Evolutionary conservation across 2,113 vertebrate species (phyloP), one percentile per base, ranked within the genome.

Genomic region (Hypomesus transpacificus): DNA sequence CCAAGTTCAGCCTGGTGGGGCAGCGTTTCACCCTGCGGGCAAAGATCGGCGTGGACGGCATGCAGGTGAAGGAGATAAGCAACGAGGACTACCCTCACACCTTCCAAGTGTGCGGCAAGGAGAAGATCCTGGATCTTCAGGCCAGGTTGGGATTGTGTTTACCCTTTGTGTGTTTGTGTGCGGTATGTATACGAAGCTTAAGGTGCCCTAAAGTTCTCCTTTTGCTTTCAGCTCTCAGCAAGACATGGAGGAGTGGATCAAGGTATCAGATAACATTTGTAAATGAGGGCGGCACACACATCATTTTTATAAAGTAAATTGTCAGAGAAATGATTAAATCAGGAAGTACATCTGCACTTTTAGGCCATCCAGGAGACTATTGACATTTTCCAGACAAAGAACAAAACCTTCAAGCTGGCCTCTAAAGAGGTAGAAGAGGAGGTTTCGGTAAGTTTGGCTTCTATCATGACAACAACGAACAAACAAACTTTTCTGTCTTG

Each of bases 91-190:
- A 98, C 31, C 92, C 91, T 0, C 90, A 94, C 82, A 96, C 92
- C 14, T 98, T 98, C 86, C 96, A 97, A 83, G 92, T 98, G 34
- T 98, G 95, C 21, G 96, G 96, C 34, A 97, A 95, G 71, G 96
- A 97, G 86, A 86, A 90, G 74, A 96, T 92, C 0, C 85, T 98
- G 68, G 96, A 98, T 75, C 86, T 98, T 58, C 96, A 97, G 86
- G 93, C 96, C 84, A 95, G 94, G 96, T 97, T 73, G 84, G 87
- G 14, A 8, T 21, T 22, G 6, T 4, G 50, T 34, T 17, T 11
- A 39, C 14, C 5, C 1, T 21, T 13, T 9, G 20, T 2, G 14
- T n/a, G 13, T 52, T 60, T 52, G 34, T 26, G 2, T n/a, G 21
- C 21, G n/a, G 24, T 6, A 6, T 56, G n/a, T 16, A 59, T 59